Evolutionary conservation across 2,113 vertebrate species (phyloP).

Genomic region (Ceyx margarethae): DNA sequence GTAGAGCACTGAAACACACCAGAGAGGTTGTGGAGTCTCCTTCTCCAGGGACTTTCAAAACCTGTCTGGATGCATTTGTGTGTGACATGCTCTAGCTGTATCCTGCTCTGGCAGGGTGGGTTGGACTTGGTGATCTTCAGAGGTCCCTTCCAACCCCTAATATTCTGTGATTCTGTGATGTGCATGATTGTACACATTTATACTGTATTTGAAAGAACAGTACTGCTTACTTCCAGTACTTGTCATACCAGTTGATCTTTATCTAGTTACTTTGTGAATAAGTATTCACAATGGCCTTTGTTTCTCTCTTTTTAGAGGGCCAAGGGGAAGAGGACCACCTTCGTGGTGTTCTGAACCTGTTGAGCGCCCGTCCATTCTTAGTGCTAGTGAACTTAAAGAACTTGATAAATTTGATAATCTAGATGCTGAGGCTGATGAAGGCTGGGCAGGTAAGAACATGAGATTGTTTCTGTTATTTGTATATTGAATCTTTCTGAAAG

Average conservation of each 20-base stretch:
- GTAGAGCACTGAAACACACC: no score
- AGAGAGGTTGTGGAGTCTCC: no score
- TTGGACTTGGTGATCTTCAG: no score
- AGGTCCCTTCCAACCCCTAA: no score
- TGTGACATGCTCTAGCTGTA: no score
- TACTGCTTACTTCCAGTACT: neutral
- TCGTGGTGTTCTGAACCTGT: conserved; percentile 85
- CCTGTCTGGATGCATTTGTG: no score
- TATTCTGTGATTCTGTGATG: no score
- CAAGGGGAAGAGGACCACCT: conserved; percentile 81
- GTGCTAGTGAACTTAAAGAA: conserved; percentile 94
- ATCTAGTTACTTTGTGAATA: neutral
- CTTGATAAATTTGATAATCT: conserved; percentile 95
- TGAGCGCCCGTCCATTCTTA: conserved; percentile 94
- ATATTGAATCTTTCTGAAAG: neutral
- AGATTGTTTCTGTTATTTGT: neutral
- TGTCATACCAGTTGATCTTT: neutral
- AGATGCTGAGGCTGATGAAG: conserved; percentile 95
- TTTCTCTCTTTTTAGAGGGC: conserved; percentile 69
- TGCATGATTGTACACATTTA: neutral
- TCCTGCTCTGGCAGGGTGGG: no score
- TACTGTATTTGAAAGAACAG: neutral
- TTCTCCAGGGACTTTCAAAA: no score
- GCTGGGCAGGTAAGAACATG: conserved; percentile 90
- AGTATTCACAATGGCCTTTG: neutral